Base-by-base conservation (phyloP, 2,888 invertebrate species). In the Epinotia bilunana region DNA sequence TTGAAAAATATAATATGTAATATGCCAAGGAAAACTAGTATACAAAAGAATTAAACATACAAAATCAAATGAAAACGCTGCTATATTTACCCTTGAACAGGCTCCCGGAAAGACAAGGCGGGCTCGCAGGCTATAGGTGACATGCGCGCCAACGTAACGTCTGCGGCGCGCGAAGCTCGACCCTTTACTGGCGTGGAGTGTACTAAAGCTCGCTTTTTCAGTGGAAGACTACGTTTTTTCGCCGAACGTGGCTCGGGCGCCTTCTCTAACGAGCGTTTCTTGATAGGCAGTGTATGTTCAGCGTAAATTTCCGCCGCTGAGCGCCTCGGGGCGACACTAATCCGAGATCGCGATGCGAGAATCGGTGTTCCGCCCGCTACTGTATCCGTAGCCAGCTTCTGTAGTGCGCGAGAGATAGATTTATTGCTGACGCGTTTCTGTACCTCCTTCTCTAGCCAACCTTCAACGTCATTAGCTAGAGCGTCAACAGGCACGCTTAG, bases 101-200 rank as follows among this genome's bases (percentile, higher is more conserved):
- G 12, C 18, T 57, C 57, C 57, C 18, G 39, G 9, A n/a, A 6
- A 13, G 57, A 13, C 11, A 58, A 16, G 11, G 55, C 33, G 39
- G 57, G 57, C n/a, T 65, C 28, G n/a, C 73, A 63, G 0, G 83
- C 83, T 55, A 91, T 91, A 55, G 93, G 92, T 75, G 93, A 93
- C 53, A 90, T 88, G 16, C 88, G 85, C 12, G 85, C 88, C 18
- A 89, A 80, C 18, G 82, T 89, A 0, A 87, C 82, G 6, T 84
- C 87, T 76, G 33, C 76, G 1, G 80, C 76, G 0, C 88, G 87
- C 43, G 53, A 20, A 13, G 13, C n/a, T 4, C 68, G 57, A 1
- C 62, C 68, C 80, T 88, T 89, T 20, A 91, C 81, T 0, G 93
- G 93, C 69, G 93, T 93, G 0, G 93, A 92, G 78, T 92, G 93